Conservation (phyloP, 53 echinoderm and acorn worm species). For the Echinometra lucunter region DNA sequence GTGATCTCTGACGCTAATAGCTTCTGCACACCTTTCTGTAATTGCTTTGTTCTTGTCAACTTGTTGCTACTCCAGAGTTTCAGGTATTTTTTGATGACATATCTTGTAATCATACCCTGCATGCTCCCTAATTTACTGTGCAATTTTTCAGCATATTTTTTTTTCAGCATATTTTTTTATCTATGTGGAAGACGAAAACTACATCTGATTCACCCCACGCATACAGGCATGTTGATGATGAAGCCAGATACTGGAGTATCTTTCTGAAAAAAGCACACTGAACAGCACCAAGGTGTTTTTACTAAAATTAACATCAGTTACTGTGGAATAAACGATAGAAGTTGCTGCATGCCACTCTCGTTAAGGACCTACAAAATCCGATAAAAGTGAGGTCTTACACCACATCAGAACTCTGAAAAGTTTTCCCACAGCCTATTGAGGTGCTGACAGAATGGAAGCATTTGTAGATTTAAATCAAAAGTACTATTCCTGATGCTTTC, state of each 20-base stretch:
- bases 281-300: background rate
- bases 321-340: constrained; percentile 22
- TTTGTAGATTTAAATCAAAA: constrained; percentile 55
- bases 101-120: background rate
- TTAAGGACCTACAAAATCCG: constrained; percentile 3
- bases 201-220: background rate
- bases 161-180: background rate
- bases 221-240: background rate
- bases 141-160: background rate
- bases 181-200: background rate
- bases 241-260: constrained; percentile 15
- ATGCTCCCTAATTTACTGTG: background rate
- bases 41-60: constrained; percentile 54
- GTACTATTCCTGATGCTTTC: constrained; percentile 56
- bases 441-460: constrained; percentile 63
- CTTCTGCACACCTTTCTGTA: constrained; percentile 30
- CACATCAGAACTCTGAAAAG: background rate
- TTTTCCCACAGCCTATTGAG: constrained; percentile 61
- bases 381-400: constrained; percentile 34
- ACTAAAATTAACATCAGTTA: background rate
- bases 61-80: background rate
- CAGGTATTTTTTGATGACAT: constrained; percentile 27
- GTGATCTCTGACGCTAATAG: constrained; percentile 29
- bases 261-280: background rate
- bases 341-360: constrained; percentile 19